phyloP scores from a whole-genome alignment of 2,888 invertebrate genomes.

The Vanessa cardui region DNA sequence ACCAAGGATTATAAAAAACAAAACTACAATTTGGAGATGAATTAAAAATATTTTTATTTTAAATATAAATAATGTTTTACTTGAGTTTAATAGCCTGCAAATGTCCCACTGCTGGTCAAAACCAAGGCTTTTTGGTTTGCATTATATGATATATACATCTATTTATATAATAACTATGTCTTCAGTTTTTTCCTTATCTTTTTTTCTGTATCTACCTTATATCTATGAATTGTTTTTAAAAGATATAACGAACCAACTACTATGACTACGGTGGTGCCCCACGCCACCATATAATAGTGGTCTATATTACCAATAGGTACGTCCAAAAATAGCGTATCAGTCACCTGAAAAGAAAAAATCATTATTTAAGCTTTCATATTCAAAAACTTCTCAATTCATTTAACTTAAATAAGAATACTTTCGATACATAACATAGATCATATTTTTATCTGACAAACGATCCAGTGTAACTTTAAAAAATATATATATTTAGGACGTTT shows the following conservation, averaged over 20 bases:
- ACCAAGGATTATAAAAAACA: background rate
- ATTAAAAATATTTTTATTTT: background rate
- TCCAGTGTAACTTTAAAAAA: too few relatives aligned
- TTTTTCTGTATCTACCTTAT: slow-evolving; percentile 35
- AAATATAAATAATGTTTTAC: background rate
- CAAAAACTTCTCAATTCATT: too few relatives aligned
- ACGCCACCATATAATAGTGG: slow-evolving; percentile 56
- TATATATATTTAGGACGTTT: background rate
- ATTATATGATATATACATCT: too few relatives aligned
- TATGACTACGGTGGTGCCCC: slow-evolving; percentile 50
- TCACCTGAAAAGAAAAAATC: slow-evolving; percentile 49
- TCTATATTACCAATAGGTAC: slow-evolving; percentile 65
- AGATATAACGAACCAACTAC: slow-evolving; percentile 53
- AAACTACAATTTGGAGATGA: slow-evolving; percentile 1
- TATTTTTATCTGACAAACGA: too few relatives aligned
- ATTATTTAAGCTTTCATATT: background rate
- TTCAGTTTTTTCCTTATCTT: slow-evolving; percentile 12
- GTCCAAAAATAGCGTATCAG: slow-evolving; percentile 52
- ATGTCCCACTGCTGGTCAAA: background rate
- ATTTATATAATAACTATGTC: background rate
- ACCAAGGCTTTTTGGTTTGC: too few relatives aligned
- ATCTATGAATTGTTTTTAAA: slow-evolving; percentile 48
- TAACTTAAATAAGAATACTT: too few relatives aligned
- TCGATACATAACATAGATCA: too few relatives aligned
- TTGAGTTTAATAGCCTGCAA: background rate